A percentile compares a stretch with the other conserved stretches of the same genome.
phyloP scores from a whole-genome alignment of 1,140 invertebrate genomes.

The Brachionus rubens region DNA sequence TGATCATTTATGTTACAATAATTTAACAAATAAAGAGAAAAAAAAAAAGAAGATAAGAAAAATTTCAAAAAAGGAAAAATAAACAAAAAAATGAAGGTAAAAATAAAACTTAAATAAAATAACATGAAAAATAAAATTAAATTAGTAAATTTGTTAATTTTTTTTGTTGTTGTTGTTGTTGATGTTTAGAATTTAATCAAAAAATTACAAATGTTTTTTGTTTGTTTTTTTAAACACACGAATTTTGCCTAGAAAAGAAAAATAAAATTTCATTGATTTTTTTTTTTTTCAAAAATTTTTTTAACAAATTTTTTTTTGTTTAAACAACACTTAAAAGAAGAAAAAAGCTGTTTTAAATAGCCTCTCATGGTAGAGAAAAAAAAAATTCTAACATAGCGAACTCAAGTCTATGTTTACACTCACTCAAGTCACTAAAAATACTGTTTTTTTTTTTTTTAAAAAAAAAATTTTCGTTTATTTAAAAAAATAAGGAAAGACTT shows the following conservation, averaged over 20 bases:
- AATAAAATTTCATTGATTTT: conserved; percentile 12
- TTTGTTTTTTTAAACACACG: conserved; percentile 1
- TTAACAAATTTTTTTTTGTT: not conserved
- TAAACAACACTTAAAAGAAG: too few species aligned
- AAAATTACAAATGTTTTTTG: conserved; percentile 30
- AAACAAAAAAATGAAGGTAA: not conserved
- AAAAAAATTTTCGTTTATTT: too few species aligned
- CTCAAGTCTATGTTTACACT: too few species aligned
- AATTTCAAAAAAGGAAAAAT: conserved; percentile 22
- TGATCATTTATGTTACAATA: conserved; percentile 38
- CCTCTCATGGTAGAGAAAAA: too few species aligned
- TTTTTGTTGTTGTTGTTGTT: too few species aligned
- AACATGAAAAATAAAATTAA: conserved; percentile 17
- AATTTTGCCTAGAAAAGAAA: conserved; percentile 4
- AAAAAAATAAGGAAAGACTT: too few species aligned
- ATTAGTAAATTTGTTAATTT: not conserved
- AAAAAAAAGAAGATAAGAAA: not conserved
- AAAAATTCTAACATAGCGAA: too few species aligned
- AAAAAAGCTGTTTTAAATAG: too few species aligned
- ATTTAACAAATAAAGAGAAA: conserved; percentile 25
- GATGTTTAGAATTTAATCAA: too few species aligned
- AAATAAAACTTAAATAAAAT: not conserved
- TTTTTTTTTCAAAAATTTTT: not conserved
- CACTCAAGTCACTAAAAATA: too few species aligned
- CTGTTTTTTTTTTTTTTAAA: too few species aligned